Evolutionary conservation across 2,888 invertebrate genomes (phyloP).

Genomic region (Sesia apiformis): DNA sequence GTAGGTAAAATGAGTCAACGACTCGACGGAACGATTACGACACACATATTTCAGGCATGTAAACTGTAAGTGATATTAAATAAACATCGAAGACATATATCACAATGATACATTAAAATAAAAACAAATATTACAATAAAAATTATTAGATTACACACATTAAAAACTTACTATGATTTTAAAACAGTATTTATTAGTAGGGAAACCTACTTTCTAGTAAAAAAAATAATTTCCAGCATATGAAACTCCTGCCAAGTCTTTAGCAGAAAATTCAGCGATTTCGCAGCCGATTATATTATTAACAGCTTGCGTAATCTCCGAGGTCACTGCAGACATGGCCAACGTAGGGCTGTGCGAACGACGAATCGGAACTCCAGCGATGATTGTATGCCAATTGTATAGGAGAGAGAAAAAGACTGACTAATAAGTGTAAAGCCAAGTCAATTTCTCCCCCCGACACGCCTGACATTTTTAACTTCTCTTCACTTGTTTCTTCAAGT

Average conservation of each 20-base stretch:
- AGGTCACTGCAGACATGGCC: conserved; percentile 65
- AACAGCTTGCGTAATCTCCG: conserved; percentile 68
- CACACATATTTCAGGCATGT: conserved; percentile 13
- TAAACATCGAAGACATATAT: no score
- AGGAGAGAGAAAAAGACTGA: conserved; percentile 89
- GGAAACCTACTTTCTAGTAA: no score
- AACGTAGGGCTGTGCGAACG: conserved; percentile 8
- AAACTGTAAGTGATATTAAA: no score
- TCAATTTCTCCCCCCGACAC: conserved; percentile 80
- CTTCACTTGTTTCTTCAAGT: conserved; percentile 18
- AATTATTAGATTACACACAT: not conserved
- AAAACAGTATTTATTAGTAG: no score
- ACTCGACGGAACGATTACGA: conserved; percentile 38
- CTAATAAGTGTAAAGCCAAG: conserved; percentile 75
- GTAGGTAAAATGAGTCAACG: conserved; percentile 41
- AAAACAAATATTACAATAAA: not conserved
- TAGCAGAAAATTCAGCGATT: conserved; percentile 69
- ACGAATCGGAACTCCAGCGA: conserved; percentile 15
- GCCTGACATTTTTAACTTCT: conserved; percentile 38
- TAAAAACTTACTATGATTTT: no score
- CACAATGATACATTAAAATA: no score
- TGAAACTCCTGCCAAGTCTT: conserved; percentile 25
- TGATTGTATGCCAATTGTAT: conserved; percentile 73
- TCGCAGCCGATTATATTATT: conserved; percentile 52
- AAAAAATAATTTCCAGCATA: not conserved